Base-by-base conservation (phyloP, 2,888 invertebrate species). In the Xanthostigma xanthostigma region DNA sequence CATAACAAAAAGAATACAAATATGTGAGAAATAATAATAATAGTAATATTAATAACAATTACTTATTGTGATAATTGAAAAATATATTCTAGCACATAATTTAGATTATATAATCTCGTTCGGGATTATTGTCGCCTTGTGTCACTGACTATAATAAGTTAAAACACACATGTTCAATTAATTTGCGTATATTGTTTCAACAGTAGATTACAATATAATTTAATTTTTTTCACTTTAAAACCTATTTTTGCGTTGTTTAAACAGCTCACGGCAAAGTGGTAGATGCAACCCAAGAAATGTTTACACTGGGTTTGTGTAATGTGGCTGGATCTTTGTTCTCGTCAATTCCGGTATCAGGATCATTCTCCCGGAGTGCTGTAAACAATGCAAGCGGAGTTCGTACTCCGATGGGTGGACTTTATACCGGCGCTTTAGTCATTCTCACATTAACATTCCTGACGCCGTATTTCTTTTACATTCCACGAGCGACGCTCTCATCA, bases 271-370 rank as follows among this genome's bases (percentile, higher is more conserved):
- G 81, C n/a, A 74, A 73, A 60, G 71, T 73, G 33, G 68, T 89
- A 59, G 81, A 86, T 59, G 83, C 87, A 9, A 84, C 83, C 39
- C 88, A 88, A 67, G 89, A 89, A 69, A 79, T 89, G 66, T 66
- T 87, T 44, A 84, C 87, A 1, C 67, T 88, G 43, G 83, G 83
- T n/a, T 61, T 79, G 10, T 81, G 85, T 60, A 88, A 86, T 65
- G 62, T 87, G 17, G 64, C 79, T 38, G 82, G 85, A 49, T 77
- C 82, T 40, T 85, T 86, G 63, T 79, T 86, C 59, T 73, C 76
- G n/a, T 83, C 86, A 1, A 84, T 84, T 64, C 87, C 88, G 1
- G 79, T 84, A 35, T 78, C 79, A 60, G 86, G 81, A 36, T 82
- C 83, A 3, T 84, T 84, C 62, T 78, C 81, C 1, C 68, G 84